Percentiles rank a stretch among this genome's conserved stretches.
phyloP scores from a whole-genome alignment of 2,888 invertebrate species.

The Tyria jacobaeae region DNA sequence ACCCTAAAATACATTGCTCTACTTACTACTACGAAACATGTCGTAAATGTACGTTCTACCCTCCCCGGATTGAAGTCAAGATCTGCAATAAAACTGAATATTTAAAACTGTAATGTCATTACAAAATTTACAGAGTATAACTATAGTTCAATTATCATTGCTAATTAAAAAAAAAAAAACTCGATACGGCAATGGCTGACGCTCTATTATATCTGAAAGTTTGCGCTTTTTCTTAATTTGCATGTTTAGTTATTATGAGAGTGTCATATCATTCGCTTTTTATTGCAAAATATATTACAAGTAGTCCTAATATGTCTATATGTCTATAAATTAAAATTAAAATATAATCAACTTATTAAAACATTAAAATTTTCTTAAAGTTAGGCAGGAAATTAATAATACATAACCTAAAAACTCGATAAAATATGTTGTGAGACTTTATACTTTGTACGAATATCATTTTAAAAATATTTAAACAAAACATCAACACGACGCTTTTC shows the following conservation, averaged over 20 bases:
- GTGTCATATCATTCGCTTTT: conserved; percentile 14
- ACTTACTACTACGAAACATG: conserved; percentile 13
- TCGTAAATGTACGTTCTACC: conserved; percentile 29
- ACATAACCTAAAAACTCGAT: too few relatives aligned
- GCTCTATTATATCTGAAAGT: conserved; percentile 43
- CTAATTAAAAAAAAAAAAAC: conserved; percentile 33
- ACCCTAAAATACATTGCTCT: conserved; percentile 2
- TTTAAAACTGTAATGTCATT: conserved; percentile 23
- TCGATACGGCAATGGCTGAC: conserved; percentile 24
- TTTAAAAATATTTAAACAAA: too few relatives aligned
- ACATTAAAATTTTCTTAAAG: too few relatives aligned
- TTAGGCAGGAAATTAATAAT: too few relatives aligned
- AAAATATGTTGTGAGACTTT: too few relatives aligned
- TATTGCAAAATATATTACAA: conserved; percentile 19
- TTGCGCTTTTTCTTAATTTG: conserved; percentile 55
- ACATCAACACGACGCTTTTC: too few relatives aligned
- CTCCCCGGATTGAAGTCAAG: conserved; percentile 34
- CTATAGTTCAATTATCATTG: conserved; percentile 30
- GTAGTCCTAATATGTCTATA: not conserved
- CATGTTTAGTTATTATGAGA: conserved; percentile 44
- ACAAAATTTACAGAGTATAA: conserved; percentile 25
- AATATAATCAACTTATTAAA: too few relatives aligned
- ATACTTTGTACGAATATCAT: too few relatives aligned
- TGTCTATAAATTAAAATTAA: too few relatives aligned
- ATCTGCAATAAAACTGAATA: conserved; percentile 20